Evolutionary conservation across 2,113 vertebrate genomes (phyloP), one percentile per base, ranked within the genome.

Genomic region (Speoplatyrhinus poulsoni): DNA sequence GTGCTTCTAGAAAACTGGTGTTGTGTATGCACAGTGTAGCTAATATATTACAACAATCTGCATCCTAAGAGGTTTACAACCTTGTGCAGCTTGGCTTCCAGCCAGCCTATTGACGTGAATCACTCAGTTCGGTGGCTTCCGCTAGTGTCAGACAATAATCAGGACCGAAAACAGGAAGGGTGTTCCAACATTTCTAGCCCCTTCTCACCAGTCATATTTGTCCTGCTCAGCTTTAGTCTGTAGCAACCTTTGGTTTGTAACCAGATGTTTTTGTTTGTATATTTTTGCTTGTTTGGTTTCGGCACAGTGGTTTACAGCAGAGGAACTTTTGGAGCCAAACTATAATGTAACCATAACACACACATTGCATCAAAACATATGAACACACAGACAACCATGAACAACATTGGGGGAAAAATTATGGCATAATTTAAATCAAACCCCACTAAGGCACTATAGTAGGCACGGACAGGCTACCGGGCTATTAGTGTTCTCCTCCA

Each of bases 1-100:
- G 13, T 47, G 17, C 16, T 71, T 32, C 49, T 17, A 2, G 4
- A 6, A 9, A 60, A 63, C 12, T 17, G 55, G 46, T 26, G 79
- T 62, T 47, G 17, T n/a, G 69, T 15, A 70, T 77, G 62, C 72
- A 76, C 79, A 84, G 85, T 81, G 73, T 76, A 55, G 72, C 70
- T 78, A 72, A 78, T 77, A 65, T 58, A 71, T 65, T 69, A 65
- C 73, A 64, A 26, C 10, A 1, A 15, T 15, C 33, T 60, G 13
- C 41, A 68, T 65, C 33, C 9, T 6, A 49, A 3, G 15, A 19
- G 12, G 32, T 62, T 69, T 32, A 13, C 59, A 68, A 50, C 49
- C 3, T 13, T 50, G 49, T 50, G 15, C 49, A 50, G 3, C 12
- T n/a, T 49, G 16, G 6, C 33, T 48, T 33, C 46, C 13, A 57